Conservation (phyloP, 2,797 vertebrate species). For the Ptychadena robeensis region DNA sequence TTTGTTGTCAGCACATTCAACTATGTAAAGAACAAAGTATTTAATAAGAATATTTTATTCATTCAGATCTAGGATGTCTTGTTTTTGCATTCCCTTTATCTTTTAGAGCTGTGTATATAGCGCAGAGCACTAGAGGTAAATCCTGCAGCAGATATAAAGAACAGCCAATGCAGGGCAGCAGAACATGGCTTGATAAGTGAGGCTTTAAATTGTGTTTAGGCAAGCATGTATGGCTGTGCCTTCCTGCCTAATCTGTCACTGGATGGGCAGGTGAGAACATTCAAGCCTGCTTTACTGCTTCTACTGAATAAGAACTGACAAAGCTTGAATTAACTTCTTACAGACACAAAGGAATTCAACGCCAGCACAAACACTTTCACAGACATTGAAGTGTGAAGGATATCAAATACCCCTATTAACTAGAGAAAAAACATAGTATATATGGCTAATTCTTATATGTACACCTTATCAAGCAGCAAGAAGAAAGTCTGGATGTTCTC, state of each 20-base stretch:
- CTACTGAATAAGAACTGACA: slow-evolving; percentile 10
- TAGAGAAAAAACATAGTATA: not conserved
- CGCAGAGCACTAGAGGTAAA: not conserved
- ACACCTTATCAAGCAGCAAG: not conserved
- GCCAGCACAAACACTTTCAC: not conserved
- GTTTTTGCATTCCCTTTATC: too few species aligned
- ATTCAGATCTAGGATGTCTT: too few species aligned
- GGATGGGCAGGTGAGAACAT: slow-evolving; percentile 18
- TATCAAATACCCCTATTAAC: not conserved
- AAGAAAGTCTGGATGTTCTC: not conserved
- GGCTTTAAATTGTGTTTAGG: slow-evolving; percentile 11
- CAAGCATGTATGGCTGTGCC: slow-evolving; percentile 7
- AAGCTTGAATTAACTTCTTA: not conserved
- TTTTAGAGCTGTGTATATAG: too few species aligned
- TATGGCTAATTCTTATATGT: not conserved
- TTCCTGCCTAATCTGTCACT: slow-evolving; percentile 3
- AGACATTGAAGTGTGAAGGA: not conserved
- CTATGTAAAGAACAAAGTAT: too few species aligned
- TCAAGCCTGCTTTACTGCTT: slow-evolving; percentile 1
- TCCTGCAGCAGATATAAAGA: not conserved
- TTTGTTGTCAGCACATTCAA: too few species aligned
- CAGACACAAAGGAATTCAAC: not conserved
- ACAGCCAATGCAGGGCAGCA: not conserved
- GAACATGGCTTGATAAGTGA: slow-evolving; percentile 10
- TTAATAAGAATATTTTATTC: too few species aligned